Percentiles rank a stretch among this genome's conserved stretches.
Evolutionary conservation across 2,888 invertebrate genomes (phyloP).

Genomic region (Operophtera brumata): DNA sequence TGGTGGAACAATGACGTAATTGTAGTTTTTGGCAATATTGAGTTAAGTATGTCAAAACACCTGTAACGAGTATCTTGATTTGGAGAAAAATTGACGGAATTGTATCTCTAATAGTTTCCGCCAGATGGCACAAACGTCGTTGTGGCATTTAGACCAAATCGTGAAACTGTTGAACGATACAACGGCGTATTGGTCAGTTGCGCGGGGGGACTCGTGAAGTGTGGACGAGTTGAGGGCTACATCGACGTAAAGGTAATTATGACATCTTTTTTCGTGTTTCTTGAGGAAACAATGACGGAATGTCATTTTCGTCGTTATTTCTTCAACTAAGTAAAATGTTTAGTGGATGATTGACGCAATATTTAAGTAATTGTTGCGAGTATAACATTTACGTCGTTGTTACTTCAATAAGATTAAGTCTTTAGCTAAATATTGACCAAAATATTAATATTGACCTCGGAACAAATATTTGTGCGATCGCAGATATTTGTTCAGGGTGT

Average conservation of each 20-base stretch:
- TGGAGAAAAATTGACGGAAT: neutral
- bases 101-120: neutral
- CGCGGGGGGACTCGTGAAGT: neutral
- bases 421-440: neutral
- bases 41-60: neutral
- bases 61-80: neutral
- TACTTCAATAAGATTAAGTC: too few relatives aligned
- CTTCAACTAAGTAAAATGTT: too few relatives aligned
- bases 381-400: neutral
- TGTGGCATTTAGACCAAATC: neutral
- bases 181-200: too few relatives aligned
- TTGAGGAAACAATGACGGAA: too few relatives aligned
- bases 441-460: too few relatives aligned
- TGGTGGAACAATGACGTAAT: neutral
- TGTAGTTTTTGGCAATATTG: neutral
- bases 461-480: too few relatives aligned
- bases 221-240: neutral
- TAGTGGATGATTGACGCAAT: too few relatives aligned
- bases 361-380: neutral
- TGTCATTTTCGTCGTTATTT: too few relatives aligned
- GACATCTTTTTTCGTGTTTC: too few relatives aligned
- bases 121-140: neutral
- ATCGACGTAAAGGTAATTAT: neutral
- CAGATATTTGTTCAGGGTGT: too few relatives aligned
- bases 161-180: too few relatives aligned